Evolutionary conservation across 1,140 invertebrate species (phyloP).

Genomic region (Dendroctonus ponderosae): DNA sequence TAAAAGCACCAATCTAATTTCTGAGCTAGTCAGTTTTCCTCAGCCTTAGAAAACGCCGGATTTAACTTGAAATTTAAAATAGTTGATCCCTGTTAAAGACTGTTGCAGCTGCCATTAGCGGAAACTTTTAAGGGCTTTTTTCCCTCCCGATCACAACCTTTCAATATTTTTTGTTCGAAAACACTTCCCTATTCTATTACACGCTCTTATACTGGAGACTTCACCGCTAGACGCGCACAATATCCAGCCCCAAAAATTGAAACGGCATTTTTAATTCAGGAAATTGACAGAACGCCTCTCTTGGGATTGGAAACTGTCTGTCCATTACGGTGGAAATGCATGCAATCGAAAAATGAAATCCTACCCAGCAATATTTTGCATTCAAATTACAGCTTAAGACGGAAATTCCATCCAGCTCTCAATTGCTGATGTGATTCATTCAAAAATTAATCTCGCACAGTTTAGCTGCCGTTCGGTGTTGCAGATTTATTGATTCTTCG

Average conservation of each 20-base stretch:
- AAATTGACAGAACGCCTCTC: slow-evolving; percentile 16
- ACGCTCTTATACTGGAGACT: not conserved
- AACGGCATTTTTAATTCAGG: slow-evolving; percentile 12
- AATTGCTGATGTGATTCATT: too few species aligned
- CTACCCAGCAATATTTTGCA: slow-evolving; percentile 8
- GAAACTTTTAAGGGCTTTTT: not conserved
- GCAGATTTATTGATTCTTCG: too few species aligned
- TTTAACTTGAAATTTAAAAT: too few species aligned
- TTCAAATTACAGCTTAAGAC: slow-evolving; percentile 7
- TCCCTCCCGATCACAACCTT: not conserved
- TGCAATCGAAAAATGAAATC: slow-evolving; percentile 14
- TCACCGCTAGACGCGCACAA: not conserved
- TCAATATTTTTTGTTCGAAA: not conserved
- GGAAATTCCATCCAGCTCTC: not conserved
- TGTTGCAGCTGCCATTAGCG: too few species aligned
- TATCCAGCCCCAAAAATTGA: slow-evolving; percentile 1
- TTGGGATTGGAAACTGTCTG: slow-evolving; percentile 2
- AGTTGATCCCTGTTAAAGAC: too few species aligned
- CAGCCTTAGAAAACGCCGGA: too few species aligned
- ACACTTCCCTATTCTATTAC: not conserved
- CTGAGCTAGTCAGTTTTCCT: too few species aligned
- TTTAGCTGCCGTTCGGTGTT: too few species aligned
- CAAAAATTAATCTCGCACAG: too few species aligned
- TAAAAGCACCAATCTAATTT: too few species aligned
- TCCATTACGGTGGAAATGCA: slow-evolving; percentile 12